These are phyloP conservation scores for Rhinogobio ventralis DNA, from an alignment of 2,797 vertebrate genomes.

Conservation along the genomic window DNA sequence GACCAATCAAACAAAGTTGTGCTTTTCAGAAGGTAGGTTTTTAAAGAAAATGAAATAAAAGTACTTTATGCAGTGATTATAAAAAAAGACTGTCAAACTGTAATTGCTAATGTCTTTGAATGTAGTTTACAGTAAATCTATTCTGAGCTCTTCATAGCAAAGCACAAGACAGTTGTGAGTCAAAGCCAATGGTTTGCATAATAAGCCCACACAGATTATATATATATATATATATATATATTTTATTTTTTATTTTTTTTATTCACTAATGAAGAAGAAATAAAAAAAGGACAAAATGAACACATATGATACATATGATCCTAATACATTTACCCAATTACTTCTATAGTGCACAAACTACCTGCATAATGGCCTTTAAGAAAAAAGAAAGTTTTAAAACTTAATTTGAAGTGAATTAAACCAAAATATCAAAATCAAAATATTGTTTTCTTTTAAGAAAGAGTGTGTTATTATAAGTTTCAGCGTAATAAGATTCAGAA, in stretches of 20 bases:
- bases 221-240: neutral
- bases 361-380: conserved; percentile 29
- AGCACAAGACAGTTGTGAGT: too few relatives aligned
- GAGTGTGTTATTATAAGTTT: neutral
- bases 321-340: conserved; percentile 43
- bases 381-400: conserved; percentile 35
- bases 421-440: too few relatives aligned
- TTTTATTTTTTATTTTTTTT: too few relatives aligned
- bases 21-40: too few relatives aligned
- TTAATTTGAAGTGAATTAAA: conserved; percentile 40
- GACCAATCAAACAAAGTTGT: too few relatives aligned
- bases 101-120: neutral
- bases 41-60: neutral
- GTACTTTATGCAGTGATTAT: neutral
- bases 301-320: conserved; percentile 22
- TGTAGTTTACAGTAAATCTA: neutral
- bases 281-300: conserved; percentile 12
- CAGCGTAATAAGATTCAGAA: conserved; percentile 23
- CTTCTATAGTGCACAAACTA: conserved; percentile 12
- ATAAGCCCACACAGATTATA: neutral
- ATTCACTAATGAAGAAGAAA: neutral
- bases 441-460: conserved; percentile 38
- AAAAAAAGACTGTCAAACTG: neutral
- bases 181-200: neutral
- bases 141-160: neutral